These are phyloP conservation scores for Xenopus petersii DNA, from an alignment of 2,797 vertebrate genomes.

Conservation along the genomic window DNA sequence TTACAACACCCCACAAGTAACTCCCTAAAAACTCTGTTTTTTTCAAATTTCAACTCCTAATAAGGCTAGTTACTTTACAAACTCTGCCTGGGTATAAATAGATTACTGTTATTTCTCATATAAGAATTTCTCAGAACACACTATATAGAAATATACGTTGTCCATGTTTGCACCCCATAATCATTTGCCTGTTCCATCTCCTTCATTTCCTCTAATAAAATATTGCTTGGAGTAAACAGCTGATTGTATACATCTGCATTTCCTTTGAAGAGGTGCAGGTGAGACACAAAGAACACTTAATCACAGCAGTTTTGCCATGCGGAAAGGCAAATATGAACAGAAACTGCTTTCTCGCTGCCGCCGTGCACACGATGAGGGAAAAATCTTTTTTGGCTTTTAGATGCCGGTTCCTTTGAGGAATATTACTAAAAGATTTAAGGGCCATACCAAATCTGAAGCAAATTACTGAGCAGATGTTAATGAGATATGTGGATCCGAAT, in stretches of 20 bases:
- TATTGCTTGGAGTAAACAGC: slow-evolving; percentile 5
- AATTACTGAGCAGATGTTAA: slow-evolving; percentile 50
- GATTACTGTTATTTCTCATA: no score
- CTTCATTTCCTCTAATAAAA: no score
- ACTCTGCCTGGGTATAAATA: no score
- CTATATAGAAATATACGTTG: no score
- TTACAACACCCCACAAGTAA: no score
- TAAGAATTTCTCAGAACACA: no score
- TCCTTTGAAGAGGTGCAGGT: slow-evolving; percentile 15
- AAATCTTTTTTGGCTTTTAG: slow-evolving; percentile 33
- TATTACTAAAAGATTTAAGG: slow-evolving; percentile 47
- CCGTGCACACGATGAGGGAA: background rate
- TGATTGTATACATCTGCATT: slow-evolving; percentile 17
- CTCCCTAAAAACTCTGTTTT: no score
- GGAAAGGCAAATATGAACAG: slow-evolving; percentile 39
- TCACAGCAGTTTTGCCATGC: slow-evolving; percentile 20
- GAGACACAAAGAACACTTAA: slow-evolving; percentile 2
- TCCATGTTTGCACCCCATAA: no score
- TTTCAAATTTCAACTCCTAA: no score
- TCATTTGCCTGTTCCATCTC: no score
- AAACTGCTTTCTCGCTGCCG: slow-evolving; percentile 2
- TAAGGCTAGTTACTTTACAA: no score
- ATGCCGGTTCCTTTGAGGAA: slow-evolving; percentile 47
- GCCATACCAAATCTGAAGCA: slow-evolving; percentile 42
- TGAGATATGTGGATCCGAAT: slow-evolving; percentile 43